Base-by-base conservation (phyloP, 2,797 vertebrate genomes). In the Aratinga solstitialis region DNA sequence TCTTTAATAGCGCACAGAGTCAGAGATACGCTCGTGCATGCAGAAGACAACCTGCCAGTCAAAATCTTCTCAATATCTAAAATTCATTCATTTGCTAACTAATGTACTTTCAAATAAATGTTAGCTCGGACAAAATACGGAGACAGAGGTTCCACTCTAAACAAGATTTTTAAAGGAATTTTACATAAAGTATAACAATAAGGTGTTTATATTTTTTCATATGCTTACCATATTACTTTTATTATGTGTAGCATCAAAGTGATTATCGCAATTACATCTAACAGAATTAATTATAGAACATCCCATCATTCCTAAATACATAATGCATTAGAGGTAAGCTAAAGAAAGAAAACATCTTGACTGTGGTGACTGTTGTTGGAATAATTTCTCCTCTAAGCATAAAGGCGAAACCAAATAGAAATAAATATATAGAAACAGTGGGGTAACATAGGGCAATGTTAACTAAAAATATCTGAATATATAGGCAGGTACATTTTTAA, bases 211-310 rank as follows among this genome's bases (percentile, higher is more conserved):
- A 97, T 97, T 97, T 98, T 96, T 97, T 98, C 82, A 16, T 95
- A 97, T 97, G 98, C 98, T 98, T 98, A 98, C 96, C 96, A 89
- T 97, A 97, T 98, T 98, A 98, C 96, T 97, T 98, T 98, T 98
- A 98, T 98, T 97, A 97, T 97, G 98, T 98, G 97, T 98, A 98
- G 97, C 98, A 98, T 98, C 98, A 96, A 98, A 98, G 97, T 97
- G 98, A 98, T 98, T 98, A 98, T 96, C 97, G 97, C 98, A 98
- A 98, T 98, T 98, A 98, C 97, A 98, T 97, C 97, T 97, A 98
- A 97, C 97, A 98, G 98, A 98, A 98, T 98, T 98, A 98, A 98
- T 98, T 98, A 98, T 72, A 97, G 97, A 98, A 98, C 97, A 97
- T 97, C 97, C 97, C 96, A 97, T 98, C 97, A 97, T 96, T 95